These are phyloP conservation scores for Hystrix brachyura DNA, from an alignment of 2,113 vertebrate species.

Conservation along the genomic window DNA sequence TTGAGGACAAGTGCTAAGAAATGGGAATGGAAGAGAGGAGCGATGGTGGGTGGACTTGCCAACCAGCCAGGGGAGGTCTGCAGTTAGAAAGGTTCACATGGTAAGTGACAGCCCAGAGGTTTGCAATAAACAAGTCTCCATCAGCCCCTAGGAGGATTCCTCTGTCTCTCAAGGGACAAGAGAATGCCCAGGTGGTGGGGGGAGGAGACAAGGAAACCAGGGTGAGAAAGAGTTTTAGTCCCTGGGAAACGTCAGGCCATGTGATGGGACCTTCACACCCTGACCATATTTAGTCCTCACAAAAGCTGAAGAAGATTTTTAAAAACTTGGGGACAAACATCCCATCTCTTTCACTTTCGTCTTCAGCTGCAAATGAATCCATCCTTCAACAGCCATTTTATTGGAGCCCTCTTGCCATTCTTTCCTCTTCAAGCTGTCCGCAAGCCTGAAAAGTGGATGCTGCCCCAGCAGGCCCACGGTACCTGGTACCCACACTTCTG, in stretches of 20 bases:
- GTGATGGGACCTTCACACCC: neutral
- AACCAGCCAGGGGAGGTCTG: fast-evolving
- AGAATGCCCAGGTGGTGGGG: neutral
- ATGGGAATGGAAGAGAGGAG: neutral
- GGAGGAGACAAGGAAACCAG: neutral
- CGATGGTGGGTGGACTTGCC: fast-evolving
- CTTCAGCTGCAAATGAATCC: neutral
- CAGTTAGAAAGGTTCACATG: neutral
- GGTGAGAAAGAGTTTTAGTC: neutral
- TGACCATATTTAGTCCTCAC: neutral
- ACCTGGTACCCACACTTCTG: neutral
- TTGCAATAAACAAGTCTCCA: neutral
- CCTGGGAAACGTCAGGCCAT: neutral
- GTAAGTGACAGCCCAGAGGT: neutral
- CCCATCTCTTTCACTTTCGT: neutral
- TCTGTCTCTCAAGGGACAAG: neutral
- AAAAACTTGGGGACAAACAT: neutral
- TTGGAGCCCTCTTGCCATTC: neutral
- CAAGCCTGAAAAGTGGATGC: neutral
- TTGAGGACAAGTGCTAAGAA: neutral
- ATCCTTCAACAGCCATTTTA: neutral
- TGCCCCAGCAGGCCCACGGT: too few relatives aligned
- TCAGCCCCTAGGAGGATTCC: fast-evolving
- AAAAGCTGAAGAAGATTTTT: neutral
- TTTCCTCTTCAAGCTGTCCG: neutral